These are phyloP conservation scores for Vireo griseus DNA, from an alignment of 2,797 vertebrate genomes.

Conservation along the genomic window DNA sequence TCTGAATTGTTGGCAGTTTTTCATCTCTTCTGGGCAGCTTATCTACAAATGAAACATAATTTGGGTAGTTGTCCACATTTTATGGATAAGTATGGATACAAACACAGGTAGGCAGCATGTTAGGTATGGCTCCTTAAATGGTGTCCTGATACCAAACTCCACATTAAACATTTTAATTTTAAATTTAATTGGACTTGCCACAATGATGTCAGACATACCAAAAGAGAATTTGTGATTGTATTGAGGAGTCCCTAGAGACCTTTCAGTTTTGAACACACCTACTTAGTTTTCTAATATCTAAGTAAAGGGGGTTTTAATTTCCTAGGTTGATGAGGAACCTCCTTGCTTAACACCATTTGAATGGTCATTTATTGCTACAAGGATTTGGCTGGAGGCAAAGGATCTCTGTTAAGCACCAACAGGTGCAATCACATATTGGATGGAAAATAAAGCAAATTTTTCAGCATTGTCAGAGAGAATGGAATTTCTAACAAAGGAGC, in stretches of 20 bases:
- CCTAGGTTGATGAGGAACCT: neutral
- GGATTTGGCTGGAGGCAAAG: neutral
- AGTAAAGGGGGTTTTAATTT: neutral
- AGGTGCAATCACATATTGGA: constrained; percentile 30
- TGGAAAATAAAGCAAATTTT: constrained; percentile 13
- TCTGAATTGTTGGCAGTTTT: constrained; percentile 9
- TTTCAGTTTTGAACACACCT: neutral
- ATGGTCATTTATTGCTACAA: neutral
- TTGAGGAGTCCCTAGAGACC: neutral
- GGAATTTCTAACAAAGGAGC: constrained; percentile 6
- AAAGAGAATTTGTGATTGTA: neutral
- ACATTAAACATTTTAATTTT: neutral
- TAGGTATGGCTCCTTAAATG: neutral
- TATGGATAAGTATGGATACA: neutral
- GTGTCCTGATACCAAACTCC: neutral
- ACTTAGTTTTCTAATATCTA: neutral
- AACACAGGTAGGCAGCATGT: neutral
- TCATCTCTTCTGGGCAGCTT: neutral
- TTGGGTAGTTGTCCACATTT: neutral
- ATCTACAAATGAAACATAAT: neutral
- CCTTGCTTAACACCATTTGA: neutral
- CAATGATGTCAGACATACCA: neutral
- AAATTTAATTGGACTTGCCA: neutral
- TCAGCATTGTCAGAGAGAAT: constrained; percentile 12
- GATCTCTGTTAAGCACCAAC: constrained; percentile 5